phyloP scores from a whole-genome alignment of 2,888 invertebrate genomes.

The Eupithecia pulchellata region DNA sequence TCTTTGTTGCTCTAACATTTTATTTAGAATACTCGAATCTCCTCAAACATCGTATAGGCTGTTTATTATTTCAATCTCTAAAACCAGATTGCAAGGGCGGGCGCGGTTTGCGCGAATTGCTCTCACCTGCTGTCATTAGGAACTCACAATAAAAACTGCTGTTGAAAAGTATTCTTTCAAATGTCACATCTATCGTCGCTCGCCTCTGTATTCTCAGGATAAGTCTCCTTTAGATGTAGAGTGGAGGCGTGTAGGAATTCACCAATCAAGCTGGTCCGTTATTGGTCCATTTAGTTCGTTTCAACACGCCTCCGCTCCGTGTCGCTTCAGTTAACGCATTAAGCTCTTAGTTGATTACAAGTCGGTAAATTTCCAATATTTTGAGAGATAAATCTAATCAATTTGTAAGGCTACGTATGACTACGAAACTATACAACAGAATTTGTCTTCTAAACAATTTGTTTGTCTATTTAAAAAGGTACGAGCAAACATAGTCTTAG shows the following conservation, averaged over 20 bases:
- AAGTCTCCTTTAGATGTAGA: background rate
- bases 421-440: background rate
- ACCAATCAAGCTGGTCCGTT: background rate
- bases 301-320: background rate
- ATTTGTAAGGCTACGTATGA: background rate
- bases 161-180: background rate
- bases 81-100: background rate
- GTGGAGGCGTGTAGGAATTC: background rate
- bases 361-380: background rate
- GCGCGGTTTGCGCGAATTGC: background rate
- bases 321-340: background rate
- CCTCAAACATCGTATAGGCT: slow-evolving; percentile 5
- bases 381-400: background rate
- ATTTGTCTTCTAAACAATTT: background rate
- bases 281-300: background rate
- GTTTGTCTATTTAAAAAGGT: background rate
- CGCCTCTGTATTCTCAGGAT: background rate
- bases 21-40: background rate
- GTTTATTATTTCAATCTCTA: background rate
- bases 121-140: background rate
- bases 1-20: slow-evolving; percentile 23
- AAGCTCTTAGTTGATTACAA: background rate
- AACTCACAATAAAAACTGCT: background rate
- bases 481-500: background rate
- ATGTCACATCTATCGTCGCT: background rate